Conservation (phyloP, 2,113 vertebrate genomes). For the Periophthalmus modestus region DNA sequence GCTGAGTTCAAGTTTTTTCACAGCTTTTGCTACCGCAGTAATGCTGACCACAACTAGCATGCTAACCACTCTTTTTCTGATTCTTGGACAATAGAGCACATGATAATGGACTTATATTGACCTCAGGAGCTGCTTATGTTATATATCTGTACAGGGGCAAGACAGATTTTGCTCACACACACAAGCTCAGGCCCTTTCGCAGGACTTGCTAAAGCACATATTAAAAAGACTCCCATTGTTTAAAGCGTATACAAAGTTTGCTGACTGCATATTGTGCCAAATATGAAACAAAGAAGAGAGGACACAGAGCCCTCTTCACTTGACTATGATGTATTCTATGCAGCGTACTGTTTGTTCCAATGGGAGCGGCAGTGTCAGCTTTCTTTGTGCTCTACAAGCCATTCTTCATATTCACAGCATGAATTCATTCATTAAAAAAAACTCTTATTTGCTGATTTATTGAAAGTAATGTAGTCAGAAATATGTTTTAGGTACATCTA, state of each 20-base stretch:
- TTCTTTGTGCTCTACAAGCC: not conserved
- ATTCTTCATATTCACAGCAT: not conserved
- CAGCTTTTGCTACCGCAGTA: no score
- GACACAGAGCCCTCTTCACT: not conserved
- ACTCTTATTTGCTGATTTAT: not conserved
- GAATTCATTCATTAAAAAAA: not conserved
- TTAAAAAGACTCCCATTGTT: not conserved
- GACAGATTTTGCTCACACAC: no score
- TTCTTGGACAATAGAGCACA: no score
- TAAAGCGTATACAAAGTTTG: not conserved
- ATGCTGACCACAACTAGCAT: no score
- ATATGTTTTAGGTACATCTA: no score
- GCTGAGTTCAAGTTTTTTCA: no score
- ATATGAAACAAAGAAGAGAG: not conserved
- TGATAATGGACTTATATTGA: no score
- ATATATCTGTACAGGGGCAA: no score
- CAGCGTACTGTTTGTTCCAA: not conserved
- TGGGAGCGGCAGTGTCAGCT: not conserved
- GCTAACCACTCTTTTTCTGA: no score
- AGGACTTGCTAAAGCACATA: not conserved
- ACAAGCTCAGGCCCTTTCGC: no score
- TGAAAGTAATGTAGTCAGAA: no score
- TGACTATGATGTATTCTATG: conserved; percentile 2
- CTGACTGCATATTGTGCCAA: conserved; percentile 1
- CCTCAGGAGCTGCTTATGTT: no score